A percentile compares a stretch with the other conserved stretches of the same genome.
Evolutionary conservation across 2,797 vertebrate species (phyloP).

Genomic region (Potorous gilbertii): DNA sequence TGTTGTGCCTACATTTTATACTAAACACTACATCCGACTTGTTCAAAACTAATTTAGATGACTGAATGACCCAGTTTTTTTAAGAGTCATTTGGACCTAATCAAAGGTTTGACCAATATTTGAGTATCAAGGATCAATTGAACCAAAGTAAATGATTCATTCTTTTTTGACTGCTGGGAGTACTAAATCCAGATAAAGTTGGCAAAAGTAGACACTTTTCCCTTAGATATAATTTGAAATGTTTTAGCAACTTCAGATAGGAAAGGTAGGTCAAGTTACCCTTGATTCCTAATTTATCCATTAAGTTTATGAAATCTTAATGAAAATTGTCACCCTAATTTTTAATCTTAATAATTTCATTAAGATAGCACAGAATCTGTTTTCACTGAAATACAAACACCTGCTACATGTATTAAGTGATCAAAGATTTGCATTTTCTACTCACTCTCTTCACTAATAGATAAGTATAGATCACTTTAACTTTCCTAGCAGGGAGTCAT

Average conservation of each 20-base stretch:
- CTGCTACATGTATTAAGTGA: neutral
- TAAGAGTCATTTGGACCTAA: neutral
- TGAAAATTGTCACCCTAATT: constrained; percentile 16
- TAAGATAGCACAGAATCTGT: neutral
- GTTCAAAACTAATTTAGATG: neutral
- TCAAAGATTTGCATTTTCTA: constrained; percentile 12
- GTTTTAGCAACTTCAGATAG: neutral
- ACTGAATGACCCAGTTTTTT: neutral
- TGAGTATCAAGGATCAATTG: neutral
- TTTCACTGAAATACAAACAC: constrained; percentile 14
- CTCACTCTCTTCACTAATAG: neutral
- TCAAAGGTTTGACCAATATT: neutral
- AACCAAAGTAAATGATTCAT: neutral
- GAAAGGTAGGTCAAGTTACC: neutral
- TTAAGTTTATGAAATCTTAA: constrained; percentile 7
- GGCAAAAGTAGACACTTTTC: neutral
- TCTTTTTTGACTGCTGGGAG: neutral
- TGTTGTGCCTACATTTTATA: neutral
- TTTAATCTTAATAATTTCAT: neutral
- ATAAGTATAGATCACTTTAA: neutral
- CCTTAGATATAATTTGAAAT: neutral
- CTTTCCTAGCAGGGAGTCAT: neutral
- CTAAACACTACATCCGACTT: neutral
- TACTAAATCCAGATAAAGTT: neutral
- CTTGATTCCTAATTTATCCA: neutral